These are phyloP conservation scores for Ellobius talpinus DNA, from an alignment of 2,113 vertebrate genomes.

Conservation along the genomic window DNA sequence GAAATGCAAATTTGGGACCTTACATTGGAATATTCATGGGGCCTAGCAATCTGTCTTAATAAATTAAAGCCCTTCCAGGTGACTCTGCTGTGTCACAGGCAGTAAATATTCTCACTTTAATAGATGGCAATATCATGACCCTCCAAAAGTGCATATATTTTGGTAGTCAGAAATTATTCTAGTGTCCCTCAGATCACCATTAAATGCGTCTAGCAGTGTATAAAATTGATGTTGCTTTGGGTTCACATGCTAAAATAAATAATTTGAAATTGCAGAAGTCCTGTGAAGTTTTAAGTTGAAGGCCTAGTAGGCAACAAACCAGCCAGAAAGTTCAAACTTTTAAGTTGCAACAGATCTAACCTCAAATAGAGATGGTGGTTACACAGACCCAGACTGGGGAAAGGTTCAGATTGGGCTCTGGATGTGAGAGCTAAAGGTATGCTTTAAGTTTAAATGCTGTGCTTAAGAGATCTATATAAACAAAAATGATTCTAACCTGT, in stretches of 20 bases:
- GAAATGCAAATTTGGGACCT: not conserved
- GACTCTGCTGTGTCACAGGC: not conserved
- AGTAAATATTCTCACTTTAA: constrained; percentile 19
- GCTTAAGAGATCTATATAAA: not conserved
- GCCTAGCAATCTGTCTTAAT: not conserved
- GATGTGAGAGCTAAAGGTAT: not conserved
- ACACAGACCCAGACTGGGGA: not conserved
- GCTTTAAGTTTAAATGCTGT: not conserved
- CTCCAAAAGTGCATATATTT: constrained; percentile 42
- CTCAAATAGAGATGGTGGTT: not conserved
- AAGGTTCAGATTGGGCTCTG: not conserved
- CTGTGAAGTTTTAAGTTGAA: not conserved
- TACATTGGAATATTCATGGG: not conserved
- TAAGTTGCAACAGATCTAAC: not conserved
- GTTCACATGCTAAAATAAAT: constrained; percentile 35
- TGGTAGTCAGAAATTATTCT: not conserved
- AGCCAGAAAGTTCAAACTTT: not conserved
- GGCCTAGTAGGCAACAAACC: not conserved
- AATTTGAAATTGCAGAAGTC: not conserved
- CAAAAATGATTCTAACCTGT: not conserved
- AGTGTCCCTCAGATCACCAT: not conserved
- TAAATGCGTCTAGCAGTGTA: not conserved
- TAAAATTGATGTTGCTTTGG: constrained; percentile 16
- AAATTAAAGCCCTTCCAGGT: not conserved
- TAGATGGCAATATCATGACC: not conserved